A percentile compares a stretch with the other conserved stretches of the same genome.
Conservation (phyloP, 2,888 invertebrate genomes). For the Saturnia pavonia region DNA sequence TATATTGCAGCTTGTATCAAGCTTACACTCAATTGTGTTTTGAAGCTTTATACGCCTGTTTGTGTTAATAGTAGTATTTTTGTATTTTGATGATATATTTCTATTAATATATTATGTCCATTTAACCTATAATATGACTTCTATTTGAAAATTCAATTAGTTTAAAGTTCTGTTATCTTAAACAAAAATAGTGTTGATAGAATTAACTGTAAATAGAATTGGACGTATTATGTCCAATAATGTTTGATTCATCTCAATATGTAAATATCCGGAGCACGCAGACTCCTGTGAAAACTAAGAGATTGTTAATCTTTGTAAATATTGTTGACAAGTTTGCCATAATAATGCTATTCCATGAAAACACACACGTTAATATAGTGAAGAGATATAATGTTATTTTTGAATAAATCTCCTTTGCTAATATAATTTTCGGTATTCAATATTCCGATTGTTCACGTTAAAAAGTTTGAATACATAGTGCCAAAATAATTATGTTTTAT, state of each 20-base stretch:
- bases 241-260: constrained; percentile 27
- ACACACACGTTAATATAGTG: constrained; percentile 50
- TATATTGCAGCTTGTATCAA: constrained; percentile 9
- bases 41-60: neutral
- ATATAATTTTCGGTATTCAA: constrained; percentile 55
- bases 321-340: constrained; percentile 67
- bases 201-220: constrained; percentile 13
- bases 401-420: constrained; percentile 48
- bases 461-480: constrained; percentile 58
- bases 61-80: neutral
- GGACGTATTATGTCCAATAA: constrained; percentile 10
- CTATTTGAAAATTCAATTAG: neutral
- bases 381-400: constrained; percentile 61
- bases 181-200: neutral
- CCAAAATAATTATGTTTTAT: constrained; percentile 66
- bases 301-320: constrained; percentile 73
- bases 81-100: neutral
- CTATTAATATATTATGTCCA: neutral
- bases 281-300: constrained; percentile 45
- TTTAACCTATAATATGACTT: neutral
- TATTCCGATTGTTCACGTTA: constrained; percentile 48
- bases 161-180: neutral
- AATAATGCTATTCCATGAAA: constrained; percentile 54
- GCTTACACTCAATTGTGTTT: neutral
- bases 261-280: constrained; percentile 32